These are phyloP conservation scores for Drosophila suboccidentalis DNA, from an alignment of 2,888 invertebrate genomes.

Conservation along the genomic window DNA sequence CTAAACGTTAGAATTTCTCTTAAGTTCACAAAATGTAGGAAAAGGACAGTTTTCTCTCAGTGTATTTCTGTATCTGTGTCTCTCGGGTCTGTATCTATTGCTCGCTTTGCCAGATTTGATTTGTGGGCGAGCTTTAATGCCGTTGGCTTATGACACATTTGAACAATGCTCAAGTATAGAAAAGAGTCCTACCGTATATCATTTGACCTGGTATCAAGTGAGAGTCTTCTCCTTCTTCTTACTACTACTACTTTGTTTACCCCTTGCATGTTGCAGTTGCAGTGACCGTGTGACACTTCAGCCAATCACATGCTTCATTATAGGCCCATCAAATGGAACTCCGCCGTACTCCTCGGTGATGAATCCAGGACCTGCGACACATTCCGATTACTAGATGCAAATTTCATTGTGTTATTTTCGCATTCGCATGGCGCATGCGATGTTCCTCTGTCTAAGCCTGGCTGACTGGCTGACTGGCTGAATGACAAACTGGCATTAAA, in stretches of 20 bases:
- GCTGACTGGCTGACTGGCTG: slow-evolving; percentile 47
- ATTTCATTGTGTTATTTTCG: slow-evolving; percentile 75
- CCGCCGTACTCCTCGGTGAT: not conserved
- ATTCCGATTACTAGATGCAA: slow-evolving; percentile 49
- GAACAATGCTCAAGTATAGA: slow-evolving; percentile 14
- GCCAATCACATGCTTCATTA: slow-evolving; percentile 77
- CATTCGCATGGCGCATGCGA: slow-evolving; percentile 66
- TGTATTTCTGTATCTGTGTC: not conserved
- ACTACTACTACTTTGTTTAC: not conserved
- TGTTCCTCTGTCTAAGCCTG: slow-evolving; percentile 18
- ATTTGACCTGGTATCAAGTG: slow-evolving; percentile 4
- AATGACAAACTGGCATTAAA: slow-evolving; percentile 72
- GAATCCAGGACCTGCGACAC: slow-evolving; percentile 12
- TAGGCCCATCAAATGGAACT: slow-evolving; percentile 61
- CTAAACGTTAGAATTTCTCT: too few species aligned
- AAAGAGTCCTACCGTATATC: not conserved
- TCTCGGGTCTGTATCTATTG: slow-evolving; percentile 9
- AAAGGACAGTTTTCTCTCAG: not conserved
- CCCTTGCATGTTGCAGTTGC: slow-evolving; percentile 26
- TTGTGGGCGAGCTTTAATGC: slow-evolving; percentile 23
- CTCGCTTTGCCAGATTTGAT: slow-evolving; percentile 36
- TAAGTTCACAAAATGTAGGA: too few species aligned
- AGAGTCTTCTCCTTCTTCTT: slow-evolving; percentile 2
- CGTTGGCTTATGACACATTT: slow-evolving; percentile 35
- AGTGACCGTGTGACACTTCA: slow-evolving; percentile 65